Base-by-base conservation (phyloP, 2,113 vertebrate genomes). In the Anguilla rostrata region DNA sequence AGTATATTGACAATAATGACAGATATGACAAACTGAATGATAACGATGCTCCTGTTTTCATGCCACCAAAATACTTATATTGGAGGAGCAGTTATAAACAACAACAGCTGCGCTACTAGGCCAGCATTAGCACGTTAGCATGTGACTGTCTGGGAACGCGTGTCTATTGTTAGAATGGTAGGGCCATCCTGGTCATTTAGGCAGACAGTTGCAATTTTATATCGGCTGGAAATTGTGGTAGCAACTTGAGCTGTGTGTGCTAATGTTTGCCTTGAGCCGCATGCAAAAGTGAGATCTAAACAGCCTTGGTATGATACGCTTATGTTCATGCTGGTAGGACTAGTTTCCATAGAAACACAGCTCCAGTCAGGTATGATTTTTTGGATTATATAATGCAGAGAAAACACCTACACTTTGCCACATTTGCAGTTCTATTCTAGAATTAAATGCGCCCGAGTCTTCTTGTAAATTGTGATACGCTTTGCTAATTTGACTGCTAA, bases 341-440 rank as follows among this genome's bases (percentile, higher is more conserved):
- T 92, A 92, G 94, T 95, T 94, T 94, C 94, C 93, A 95, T 95
- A 94, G 94, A 94, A 95, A 95, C 94, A 89, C 91, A 84, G 92
- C 88, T 92, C 88, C 90, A 85, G 34, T 91, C 92, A 92, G 92
- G 90, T 91, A 78, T 92, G 90, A 91, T 63, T 93, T 93, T 90
- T 91, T 26, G 63, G 88, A 92, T 94, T 94, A 94, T 92, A 92
- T 94, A 95, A 95, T 91, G 90, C 86, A 92, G 90, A 91, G 85
- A 90, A 89, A 89, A 91, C 75, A 82, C 81, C 81, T 63, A 79
- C 75, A 88, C 92, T 78, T 78, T n/a, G 90, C 89, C 91, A 84
- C 89, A 90, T 90, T 93, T 89, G 83, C 63, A 79, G 88, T 91
- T 87, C 92, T 91, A 87, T 92, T 86, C 26, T 12, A 40, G 34